These are phyloP conservation scores for Hypotaenidia philippensis DNA, from an alignment of 2,797 vertebrate species.

Conservation along the genomic window DNA sequence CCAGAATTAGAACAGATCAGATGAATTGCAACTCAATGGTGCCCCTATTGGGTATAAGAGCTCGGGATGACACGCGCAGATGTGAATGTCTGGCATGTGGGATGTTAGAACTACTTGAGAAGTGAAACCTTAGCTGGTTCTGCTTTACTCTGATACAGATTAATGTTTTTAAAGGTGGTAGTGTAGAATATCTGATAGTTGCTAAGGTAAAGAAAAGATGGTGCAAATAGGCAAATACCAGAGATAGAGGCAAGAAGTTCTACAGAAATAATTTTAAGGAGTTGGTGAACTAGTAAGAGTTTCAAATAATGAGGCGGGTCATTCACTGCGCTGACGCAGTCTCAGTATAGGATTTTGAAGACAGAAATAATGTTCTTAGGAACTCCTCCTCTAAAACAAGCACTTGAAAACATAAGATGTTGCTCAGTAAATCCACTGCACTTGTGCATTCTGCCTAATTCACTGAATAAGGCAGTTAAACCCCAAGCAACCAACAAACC, in stretches of 20 bases:
- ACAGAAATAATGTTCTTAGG: neutral
- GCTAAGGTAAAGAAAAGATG: neutral
- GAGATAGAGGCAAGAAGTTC: neutral
- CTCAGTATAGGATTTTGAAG: neutral
- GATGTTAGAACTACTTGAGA: neutral
- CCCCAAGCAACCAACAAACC: neutral
- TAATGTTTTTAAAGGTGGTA: neutral
- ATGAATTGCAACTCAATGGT: neutral
- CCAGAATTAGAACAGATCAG: conserved; percentile 32
- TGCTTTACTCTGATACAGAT: neutral
- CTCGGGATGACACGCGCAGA: neutral
- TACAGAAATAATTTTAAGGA: neutral
- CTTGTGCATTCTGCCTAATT: neutral
- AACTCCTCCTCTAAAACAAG: neutral
- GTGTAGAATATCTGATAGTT: neutral
- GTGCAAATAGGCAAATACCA: neutral
- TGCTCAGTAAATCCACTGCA: neutral
- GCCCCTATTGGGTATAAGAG: conserved; percentile 14
- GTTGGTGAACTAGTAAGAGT: neutral
- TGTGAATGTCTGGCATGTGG: neutral
- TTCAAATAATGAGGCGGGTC: neutral
- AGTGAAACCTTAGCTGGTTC: neutral
- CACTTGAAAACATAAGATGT: neutral
- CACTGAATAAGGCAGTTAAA: neutral
- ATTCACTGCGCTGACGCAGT: neutral